phyloP scores from a whole-genome alignment of 2,797 vertebrate genomes.

The Pteropus rufus region DNA sequence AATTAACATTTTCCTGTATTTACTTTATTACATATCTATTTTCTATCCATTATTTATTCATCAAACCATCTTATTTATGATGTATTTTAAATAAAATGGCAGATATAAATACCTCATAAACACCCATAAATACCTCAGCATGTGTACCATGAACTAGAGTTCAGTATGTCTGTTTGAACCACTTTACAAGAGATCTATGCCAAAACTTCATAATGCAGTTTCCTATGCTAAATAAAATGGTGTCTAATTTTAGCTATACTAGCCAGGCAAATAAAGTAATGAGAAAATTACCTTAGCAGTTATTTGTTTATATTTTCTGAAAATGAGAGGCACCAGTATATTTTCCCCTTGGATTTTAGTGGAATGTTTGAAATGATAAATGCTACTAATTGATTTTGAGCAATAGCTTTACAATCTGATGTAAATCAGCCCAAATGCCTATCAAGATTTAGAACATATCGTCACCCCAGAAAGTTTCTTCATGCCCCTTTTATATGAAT shows the following conservation, averaged over 20 bases:
- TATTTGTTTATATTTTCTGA: not conserved
- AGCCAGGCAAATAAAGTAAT: not conserved
- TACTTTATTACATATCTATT: not conserved
- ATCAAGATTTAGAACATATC: not conserved
- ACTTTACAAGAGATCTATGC: not conserved
- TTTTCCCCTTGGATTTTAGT: not conserved
- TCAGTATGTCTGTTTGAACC: not conserved
- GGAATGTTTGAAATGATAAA: not conserved
- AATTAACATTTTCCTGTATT: not conserved
- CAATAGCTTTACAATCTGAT: not conserved
- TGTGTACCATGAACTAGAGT: not conserved
- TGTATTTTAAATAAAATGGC: not conserved
- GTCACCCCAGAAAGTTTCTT: not conserved
- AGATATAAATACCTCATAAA: not conserved
- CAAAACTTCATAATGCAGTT: not conserved
- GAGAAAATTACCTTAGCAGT: not conserved
- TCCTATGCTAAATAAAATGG: not conserved
- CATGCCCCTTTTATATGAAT: not conserved
- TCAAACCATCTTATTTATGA: not conserved
- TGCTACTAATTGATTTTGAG: not conserved
- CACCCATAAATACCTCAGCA: not conserved
- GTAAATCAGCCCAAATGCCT: not conserved
- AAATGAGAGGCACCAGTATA: not conserved
- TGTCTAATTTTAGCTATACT: not conserved
- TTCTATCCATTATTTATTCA: not conserved